Conservation (phyloP, 2,888 invertebrate genomes). For the Erebia aethiops region DNA sequence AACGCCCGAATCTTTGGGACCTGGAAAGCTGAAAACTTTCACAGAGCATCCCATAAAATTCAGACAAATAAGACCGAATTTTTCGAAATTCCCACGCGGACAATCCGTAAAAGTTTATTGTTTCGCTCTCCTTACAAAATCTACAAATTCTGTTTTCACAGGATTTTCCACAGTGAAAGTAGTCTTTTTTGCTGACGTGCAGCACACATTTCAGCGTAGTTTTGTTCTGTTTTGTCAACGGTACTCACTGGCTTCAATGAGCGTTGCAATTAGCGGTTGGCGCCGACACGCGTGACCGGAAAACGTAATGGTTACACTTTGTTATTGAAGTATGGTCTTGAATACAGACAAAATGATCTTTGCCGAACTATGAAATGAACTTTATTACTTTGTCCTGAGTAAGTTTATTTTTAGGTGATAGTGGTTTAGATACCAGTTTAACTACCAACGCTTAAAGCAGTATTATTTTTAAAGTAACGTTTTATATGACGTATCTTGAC, state of each 20-base stretch:
- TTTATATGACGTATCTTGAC: too few relatives aligned
- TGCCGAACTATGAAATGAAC: neutral
- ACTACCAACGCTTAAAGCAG: too few relatives aligned
- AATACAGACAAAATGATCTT: neutral
- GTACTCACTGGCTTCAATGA: conserved; percentile 7
- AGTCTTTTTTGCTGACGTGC: conserved; percentile 11
- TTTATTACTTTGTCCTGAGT: neutral
- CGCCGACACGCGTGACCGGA: conserved; percentile 2
- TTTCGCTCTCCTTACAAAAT: neutral
- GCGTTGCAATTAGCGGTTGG: conserved; percentile 6
- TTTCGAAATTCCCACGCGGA: too few relatives aligned
- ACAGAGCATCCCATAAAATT: too few relatives aligned
- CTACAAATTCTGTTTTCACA: neutral
- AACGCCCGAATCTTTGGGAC: neutral
- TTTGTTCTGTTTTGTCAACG: conserved; percentile 7
- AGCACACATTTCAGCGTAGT: neutral
- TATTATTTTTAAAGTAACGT: too few relatives aligned
- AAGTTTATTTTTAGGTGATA: too few relatives aligned
- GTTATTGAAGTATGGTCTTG: neutral
- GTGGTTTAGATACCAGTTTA: too few relatives aligned
- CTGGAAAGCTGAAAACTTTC: too few relatives aligned
- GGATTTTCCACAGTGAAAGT: neutral
- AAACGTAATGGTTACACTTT: neutral
- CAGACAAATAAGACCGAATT: too few relatives aligned
- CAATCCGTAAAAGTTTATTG: neutral